Evolutionary conservation across 2,113 vertebrate genomes (phyloP).

Genomic region (Psittacula cyanocephala): DNA sequence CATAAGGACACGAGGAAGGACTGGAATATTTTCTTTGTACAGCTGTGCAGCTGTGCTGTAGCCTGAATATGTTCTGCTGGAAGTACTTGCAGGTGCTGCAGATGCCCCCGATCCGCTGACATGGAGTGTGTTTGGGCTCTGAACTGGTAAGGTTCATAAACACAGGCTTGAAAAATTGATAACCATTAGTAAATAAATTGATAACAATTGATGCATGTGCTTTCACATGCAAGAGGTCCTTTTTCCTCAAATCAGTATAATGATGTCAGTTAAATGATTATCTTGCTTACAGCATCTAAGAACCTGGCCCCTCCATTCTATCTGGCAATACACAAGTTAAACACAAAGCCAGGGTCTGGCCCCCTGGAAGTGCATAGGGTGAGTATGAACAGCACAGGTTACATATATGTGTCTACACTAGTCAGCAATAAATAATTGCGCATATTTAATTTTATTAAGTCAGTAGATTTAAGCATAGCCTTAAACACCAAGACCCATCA

Average conservation of each 20-base stretch:
- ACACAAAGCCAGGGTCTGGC: background rate
- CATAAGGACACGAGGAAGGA: background rate
- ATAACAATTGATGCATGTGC: background rate
- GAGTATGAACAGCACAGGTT: background rate
- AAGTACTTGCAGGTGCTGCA: background rate
- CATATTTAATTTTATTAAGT: background rate
- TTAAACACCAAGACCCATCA: background rate
- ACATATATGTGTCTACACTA: background rate
- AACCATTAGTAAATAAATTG: background rate
- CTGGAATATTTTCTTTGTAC: background rate
- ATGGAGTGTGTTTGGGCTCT: background rate
- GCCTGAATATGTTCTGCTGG: background rate
- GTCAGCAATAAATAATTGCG: background rate
- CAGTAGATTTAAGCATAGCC: background rate
- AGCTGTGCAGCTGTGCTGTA: background rate
- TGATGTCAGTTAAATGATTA: background rate
- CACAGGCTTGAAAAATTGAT: background rate
- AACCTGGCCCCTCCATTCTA: background rate
- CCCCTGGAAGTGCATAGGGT: background rate
- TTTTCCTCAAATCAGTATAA: background rate
- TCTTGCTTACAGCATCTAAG: background rate
- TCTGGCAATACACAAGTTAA: background rate
- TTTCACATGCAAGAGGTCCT: background rate
- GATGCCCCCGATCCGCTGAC: background rate
- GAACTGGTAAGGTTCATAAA: background rate